Evolutionary conservation across 1,140 invertebrate species (phyloP).

Genomic region (Hestina assimilis): DNA sequence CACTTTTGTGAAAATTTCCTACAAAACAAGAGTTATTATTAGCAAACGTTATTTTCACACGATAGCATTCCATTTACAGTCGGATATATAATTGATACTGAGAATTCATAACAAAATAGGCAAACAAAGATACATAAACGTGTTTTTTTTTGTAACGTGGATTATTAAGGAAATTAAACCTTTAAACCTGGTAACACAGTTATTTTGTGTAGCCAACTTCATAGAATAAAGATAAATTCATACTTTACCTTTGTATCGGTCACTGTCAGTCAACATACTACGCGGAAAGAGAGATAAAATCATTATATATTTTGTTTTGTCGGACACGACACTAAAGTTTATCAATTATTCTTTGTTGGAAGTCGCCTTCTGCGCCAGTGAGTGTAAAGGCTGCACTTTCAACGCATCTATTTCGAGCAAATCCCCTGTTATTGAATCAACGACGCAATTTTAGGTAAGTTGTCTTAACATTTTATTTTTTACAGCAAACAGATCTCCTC

Average conservation of each 20-base stretch:
- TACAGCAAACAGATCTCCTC: no score
- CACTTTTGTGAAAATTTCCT: conserved; percentile 15
- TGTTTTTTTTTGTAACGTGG: background rate
- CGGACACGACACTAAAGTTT: conserved; percentile 39
- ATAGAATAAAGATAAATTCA: conserved; percentile 35
- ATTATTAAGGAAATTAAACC: background rate
- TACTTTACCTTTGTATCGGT: conserved; percentile 43
- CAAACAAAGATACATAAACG: no score
- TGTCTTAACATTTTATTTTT: background rate
- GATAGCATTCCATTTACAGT: no score
- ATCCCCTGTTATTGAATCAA: background rate
- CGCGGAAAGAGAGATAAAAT: conserved; percentile 23
- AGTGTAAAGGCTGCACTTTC: conserved; percentile 73
- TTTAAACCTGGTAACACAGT: conserved; percentile 31
- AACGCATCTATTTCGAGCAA: conserved; percentile 34
- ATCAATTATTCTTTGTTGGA: conserved; percentile 60
- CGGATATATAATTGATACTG: no score
- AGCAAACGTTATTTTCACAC: no score
- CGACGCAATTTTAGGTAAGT: conserved; percentile 32
- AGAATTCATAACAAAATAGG: no score
- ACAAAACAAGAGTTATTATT: background rate
- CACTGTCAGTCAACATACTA: conserved; percentile 18
- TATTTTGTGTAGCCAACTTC: conserved; percentile 40
- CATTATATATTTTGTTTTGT: conserved; percentile 51
- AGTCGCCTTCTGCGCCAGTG: conserved; percentile 76